Base-by-base conservation (phyloP, 92 coral and sea anemone genomes). In the Nematostella vectensis region DNA sequence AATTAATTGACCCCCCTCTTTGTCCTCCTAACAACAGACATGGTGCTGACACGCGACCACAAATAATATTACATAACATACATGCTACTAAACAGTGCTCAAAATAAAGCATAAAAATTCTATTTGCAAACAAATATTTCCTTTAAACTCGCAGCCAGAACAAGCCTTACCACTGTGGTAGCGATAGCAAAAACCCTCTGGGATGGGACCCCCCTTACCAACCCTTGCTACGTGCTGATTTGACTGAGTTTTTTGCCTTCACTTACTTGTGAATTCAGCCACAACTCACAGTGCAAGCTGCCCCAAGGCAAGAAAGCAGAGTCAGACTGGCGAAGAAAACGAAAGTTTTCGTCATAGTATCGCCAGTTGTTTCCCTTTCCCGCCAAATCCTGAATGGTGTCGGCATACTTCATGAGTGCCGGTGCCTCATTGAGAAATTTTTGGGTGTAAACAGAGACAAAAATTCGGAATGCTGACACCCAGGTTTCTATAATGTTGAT, bases 331-430 rank as follows among this genome's bases (percentile, higher is more conserved):
- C 60, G 11, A 19, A 54, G 30, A 13, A 12, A 20, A 25, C 33
- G 64, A 50, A 29, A 29, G 31, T 50, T 62, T 37, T 62, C 69
- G 4, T 62, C 67, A 50, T 62, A 55, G 42, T 18, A 62, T 21
- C 37, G 27, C 69, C 68, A 62, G 38, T 62, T 50, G 33, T 57
- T 65, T 27, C 11, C 67, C 64, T 39, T 27, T 11, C 17, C 63
- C 10, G 71, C 67, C 53, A 65, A 30, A 57, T 65, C 54, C 50
- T 65, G 71, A 12, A 65, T 54, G 29, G 42, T 25, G 23, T 65
- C 39, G 26, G 65, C 65, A 11, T 65, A 65, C 26, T 65, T 65
- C 71, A 65, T 65, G 21, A 58, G 54, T 9, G 68, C 68, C 19
- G 54, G 68, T 16, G 71, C 47, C 18, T 65, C 69, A 17, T 23